A percentile compares a stretch with the other conserved stretches of the same genome.
These are phyloP conservation scores for Prionchulus punctatus DNA, from an alignment of 2,888 invertebrate genomes.

Conservation along the genomic window DNA sequence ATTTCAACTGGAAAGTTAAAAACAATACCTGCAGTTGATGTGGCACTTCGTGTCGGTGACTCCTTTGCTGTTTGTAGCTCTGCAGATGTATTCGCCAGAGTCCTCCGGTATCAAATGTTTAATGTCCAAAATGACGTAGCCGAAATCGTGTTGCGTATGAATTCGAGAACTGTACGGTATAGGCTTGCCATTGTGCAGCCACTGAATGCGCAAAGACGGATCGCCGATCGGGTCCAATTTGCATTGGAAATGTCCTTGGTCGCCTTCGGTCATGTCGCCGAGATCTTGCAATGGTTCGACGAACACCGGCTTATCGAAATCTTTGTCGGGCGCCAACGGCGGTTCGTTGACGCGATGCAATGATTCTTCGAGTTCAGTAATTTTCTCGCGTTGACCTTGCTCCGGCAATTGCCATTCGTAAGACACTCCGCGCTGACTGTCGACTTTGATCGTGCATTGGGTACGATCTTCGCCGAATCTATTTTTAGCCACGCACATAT, in stretches of 20 bases:
- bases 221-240: conserved; percentile 76
- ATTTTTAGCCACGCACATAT: conserved; percentile 70
- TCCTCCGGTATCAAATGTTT: conserved; percentile 84
- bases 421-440: conserved; percentile 14
- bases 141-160: conserved; percentile 87
- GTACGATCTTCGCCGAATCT: conserved; percentile 80
- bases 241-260: conserved; percentile 81
- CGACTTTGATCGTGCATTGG: conserved; percentile 44
- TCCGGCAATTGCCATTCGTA: conserved; percentile 29
- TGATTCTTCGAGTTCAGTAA: conserved; percentile 76
- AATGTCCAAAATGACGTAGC: conserved; percentile 87
- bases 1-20: not conserved
- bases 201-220: conserved; percentile 75
- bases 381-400: conserved; percentile 49
- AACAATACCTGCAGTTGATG: conserved; percentile 46
- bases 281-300: conserved; percentile 69
- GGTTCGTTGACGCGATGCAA: conserved; percentile 46
- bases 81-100: conserved; percentile 74
- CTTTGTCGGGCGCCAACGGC: conserved; percentile 13
- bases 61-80: conserved; percentile 76
- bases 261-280: conserved; percentile 65
- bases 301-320: conserved; percentile 54
- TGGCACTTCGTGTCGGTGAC: conserved; percentile 84
- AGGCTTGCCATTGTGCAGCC: conserved; percentile 74
- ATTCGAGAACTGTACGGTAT: conserved; percentile 54